Evolutionary conservation across 2,113 vertebrate genomes (phyloP).

Genomic region (Accipiter virgatus): DNA sequence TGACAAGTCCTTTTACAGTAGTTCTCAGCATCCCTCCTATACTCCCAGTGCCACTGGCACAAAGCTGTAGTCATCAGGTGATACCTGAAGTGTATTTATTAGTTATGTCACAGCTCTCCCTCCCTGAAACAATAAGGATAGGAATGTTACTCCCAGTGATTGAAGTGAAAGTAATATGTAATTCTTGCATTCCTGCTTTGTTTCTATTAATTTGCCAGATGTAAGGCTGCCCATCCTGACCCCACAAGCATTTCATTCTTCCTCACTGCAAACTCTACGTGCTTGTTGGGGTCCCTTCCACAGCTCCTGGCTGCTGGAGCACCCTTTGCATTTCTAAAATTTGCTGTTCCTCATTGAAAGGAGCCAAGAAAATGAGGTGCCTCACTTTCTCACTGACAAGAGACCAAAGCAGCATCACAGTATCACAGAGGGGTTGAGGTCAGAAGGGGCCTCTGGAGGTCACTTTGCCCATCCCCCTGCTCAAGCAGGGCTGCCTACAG

Average conservation of each 20-base stretch:
- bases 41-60: background rate
- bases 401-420: background rate
- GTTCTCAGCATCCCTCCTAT: background rate
- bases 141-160: background rate
- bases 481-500: background rate
- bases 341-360: background rate
- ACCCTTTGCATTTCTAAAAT: background rate
- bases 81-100: background rate
- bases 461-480: background rate
- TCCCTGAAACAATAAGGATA: background rate
- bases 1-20: background rate
- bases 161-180: background rate
- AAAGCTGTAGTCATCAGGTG: background rate
- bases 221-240: background rate
- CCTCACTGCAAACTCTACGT: background rate
- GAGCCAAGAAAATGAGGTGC: background rate
- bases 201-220: background rate
- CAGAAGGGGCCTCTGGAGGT: background rate
- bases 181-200: background rate
- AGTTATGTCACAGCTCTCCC: background rate
- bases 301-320: background rate
- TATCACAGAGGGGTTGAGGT: background rate
- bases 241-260: background rate
- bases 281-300: background rate
- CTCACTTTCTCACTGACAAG: background rate